Base-by-base conservation (phyloP, 1,140 invertebrate species). In the Caenorhabditis briggsae region DNA sequence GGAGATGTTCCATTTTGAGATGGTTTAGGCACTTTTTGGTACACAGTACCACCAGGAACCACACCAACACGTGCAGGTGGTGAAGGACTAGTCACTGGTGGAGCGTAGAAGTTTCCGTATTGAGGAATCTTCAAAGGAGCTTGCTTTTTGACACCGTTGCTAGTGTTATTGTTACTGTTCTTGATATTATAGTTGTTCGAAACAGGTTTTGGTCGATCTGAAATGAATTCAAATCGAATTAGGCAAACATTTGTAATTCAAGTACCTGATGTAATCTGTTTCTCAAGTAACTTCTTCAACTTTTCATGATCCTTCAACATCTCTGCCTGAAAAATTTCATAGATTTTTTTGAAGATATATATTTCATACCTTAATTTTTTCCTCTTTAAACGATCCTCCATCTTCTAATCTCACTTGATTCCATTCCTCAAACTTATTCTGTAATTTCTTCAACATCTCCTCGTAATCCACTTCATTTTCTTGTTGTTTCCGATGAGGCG, bases 271-370 rank as follows among this genome's bases (percentile, higher is more conserved):
- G n/a, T 20, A 23, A 78, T 78, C 20, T 53, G 43, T 23, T 50
- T 50, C 46, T 78, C 70, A 7, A 78, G 20, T n/a, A 78, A 50
- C n/a, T 25, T 2, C 23, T 23, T 48, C 46, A 78, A n/a, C 18
- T 53, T 48, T 53, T 78, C 70, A n/a, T 78, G 70, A 23, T 78
- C 70, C 23, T 78, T 78, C 46, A 78, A 23, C 9, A 50, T 46
- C 25, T 78, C 70, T 11, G 70, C 70, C 70, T 78, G 70, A 53
- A 50, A 46, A 78, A n/a, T 16, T 5, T 2, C 23, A 43, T 43
- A 0, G 23, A 20, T 33, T 20, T 12, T 25, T 61, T 33, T 61
- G 2, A 11, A 61, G 7, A 2, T 33, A 18, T 33, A 8, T 18
- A 46, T 18, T 11, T 41, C 41, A 70, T 46, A 78, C 70, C 70